Evolutionary conservation across 2,888 invertebrate species (phyloP).

Genomic region (Spodoptera littoralis): DNA sequence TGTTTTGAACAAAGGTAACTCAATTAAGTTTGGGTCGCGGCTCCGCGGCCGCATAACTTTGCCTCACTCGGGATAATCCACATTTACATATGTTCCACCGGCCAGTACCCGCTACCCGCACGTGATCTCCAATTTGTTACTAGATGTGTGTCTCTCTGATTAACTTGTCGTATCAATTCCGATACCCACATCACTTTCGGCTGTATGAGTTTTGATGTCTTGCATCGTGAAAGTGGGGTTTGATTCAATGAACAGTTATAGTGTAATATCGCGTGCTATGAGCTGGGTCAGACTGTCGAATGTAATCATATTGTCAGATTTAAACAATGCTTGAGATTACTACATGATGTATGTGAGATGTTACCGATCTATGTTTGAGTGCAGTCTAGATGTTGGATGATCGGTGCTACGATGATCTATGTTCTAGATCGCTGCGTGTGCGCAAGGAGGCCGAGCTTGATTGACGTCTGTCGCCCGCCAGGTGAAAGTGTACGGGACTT

Average conservation of each 20-base stretch:
- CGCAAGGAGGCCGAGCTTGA: constrained; percentile 53
- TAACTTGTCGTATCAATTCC: constrained; percentile 9
- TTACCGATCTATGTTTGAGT: constrained; percentile 30
- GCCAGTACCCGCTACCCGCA: background rate
- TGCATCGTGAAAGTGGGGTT: constrained; percentile 4
- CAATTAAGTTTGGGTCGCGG: constrained; percentile 33
- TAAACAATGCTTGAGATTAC: constrained; percentile 13
- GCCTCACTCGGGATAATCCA: constrained; percentile 16
- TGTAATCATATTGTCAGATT: constrained; percentile 3
- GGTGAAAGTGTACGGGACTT: constrained; percentile 75
- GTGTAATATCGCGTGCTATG: background rate
- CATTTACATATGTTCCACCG: constrained; percentile 40
- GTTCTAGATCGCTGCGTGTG: constrained; percentile 38
- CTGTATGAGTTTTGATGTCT: constrained; percentile 2
- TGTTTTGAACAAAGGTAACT: constrained; percentile 42
- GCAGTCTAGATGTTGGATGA: constrained; percentile 34
- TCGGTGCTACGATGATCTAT: constrained; percentile 9
- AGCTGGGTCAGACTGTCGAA: no score
- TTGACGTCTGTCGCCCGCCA: constrained; percentile 55
- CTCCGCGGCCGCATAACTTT: constrained; percentile 16
- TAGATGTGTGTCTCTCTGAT: constrained; percentile 20
- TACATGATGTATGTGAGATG: constrained; percentile 34
- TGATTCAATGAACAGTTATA: constrained; percentile 1
- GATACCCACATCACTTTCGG: constrained; percentile 18
- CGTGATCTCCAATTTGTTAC: constrained; percentile 31